Conservation (phyloP, 2,797 vertebrate genomes). For the Cryptoblepharus egeriae region DNA sequence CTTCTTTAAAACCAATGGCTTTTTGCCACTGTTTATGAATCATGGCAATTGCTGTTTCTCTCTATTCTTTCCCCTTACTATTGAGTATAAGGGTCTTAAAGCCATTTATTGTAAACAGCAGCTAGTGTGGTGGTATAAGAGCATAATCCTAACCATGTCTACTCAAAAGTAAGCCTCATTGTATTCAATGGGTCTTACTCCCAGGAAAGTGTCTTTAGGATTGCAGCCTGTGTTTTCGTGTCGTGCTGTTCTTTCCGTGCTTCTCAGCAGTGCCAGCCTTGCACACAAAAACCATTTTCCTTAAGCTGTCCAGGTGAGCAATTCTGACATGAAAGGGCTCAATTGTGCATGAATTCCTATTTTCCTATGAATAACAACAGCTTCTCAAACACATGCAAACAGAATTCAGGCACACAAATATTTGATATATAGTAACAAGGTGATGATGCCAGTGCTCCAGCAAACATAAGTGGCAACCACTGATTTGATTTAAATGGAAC, state of each 20-base stretch:
- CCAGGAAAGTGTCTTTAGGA: no score
- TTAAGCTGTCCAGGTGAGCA: constrained; percentile 5
- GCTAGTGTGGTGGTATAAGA: no score
- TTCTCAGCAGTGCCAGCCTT: background rate
- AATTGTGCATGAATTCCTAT: constrained; percentile 20
- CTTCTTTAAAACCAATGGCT: background rate
- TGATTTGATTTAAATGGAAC: constrained; percentile 26
- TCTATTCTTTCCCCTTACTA: background rate
- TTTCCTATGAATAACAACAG: constrained; percentile 48
- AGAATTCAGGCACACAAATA: constrained; percentile 7
- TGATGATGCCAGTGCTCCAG: background rate
- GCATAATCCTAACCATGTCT: no score
- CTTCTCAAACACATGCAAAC: constrained; percentile 16
- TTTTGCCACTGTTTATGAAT: constrained; percentile 10
- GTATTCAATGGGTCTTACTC: no score
- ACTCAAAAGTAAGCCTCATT: no score
- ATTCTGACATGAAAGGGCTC: constrained; percentile 17
- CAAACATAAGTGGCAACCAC: background rate
- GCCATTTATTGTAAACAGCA: background rate
- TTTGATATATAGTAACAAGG: constrained; percentile 23
- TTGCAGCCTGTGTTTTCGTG: background rate
- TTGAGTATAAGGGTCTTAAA: rapidly evolving
- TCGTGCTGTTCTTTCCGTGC: constrained; percentile 20
- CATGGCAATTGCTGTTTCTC: background rate
- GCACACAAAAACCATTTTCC: constrained; percentile 8